Conservation (phyloP, 2,888 invertebrate species). For the Sisyra terminalis region DNA sequence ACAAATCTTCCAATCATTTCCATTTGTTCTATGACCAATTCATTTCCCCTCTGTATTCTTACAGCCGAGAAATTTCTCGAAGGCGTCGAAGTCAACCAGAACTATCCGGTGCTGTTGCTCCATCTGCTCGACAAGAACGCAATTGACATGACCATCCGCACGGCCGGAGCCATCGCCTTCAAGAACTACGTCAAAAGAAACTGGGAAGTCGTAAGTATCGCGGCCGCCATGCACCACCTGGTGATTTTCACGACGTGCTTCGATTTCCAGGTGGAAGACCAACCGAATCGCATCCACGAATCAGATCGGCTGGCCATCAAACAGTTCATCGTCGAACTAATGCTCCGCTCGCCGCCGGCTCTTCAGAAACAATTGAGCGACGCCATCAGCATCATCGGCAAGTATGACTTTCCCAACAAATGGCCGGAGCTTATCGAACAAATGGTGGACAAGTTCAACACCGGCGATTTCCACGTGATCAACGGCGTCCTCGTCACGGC, state of each 20-base stretch:
- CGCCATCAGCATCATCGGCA: constrained; percentile 91
- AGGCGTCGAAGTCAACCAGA: constrained; percentile 77
- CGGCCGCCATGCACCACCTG: neutral
- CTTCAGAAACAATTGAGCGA: constrained; percentile 91
- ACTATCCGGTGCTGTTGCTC: constrained; percentile 74
- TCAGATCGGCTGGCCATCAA: constrained; percentile 71
- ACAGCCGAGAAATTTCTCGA: constrained; percentile 85
- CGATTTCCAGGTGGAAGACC: constrained; percentile 57
- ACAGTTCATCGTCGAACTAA: constrained; percentile 71
- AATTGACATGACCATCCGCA: constrained; percentile 63
- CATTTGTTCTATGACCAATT: neutral
- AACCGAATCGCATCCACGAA: constrained; percentile 59
- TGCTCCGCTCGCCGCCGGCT: constrained; percentile 80
- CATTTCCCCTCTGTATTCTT: neutral
- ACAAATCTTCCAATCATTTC: too few relatives aligned
- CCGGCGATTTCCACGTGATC: constrained; percentile 84
- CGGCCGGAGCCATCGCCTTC: constrained; percentile 85
- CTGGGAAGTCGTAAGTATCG: constrained; percentile 65
- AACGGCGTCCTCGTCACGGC: constrained; percentile 91
- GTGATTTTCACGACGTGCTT: neutral
- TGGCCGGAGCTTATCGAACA: constrained; percentile 89
- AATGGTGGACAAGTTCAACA: constrained; percentile 83
- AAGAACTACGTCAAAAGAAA: constrained; percentile 95
- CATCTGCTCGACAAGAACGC: constrained; percentile 72
- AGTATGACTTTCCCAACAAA: constrained; percentile 88